Base-by-base conservation (phyloP, 1,140 invertebrate species). In the Lordiphosa stackelbergi region DNA sequence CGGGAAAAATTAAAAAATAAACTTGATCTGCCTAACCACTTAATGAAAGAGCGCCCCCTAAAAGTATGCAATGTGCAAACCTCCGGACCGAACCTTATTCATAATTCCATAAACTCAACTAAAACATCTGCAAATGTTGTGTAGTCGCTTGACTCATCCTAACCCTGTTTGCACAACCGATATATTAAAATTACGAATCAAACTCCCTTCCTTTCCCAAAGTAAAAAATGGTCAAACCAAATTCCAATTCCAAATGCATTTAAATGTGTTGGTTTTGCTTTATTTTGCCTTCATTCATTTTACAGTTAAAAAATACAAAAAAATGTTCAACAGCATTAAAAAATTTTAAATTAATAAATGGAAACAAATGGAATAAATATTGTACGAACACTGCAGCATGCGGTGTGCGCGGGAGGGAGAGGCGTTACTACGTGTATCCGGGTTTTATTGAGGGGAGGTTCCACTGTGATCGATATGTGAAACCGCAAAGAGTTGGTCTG, bases 291-390 rank as follows among this genome's bases (percentile, higher is more conserved):
- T 83, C 61, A 75, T 83, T 31, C 53, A 55, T 69, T 81, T 55
- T 79, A 73, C 69, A 79, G 58, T 78, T 46, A 46, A 31, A 31
- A 46, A 46, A 34, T 46, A 46, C 43, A 78, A 68, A 52, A 74
- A 60, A 68, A 53, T 60, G 66, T 79, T 73, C 55, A 73, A 74
- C 74, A 73, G 69, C 69, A 73, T 34, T 46, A 46, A 77, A 56
- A 73, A 78, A 66, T 61, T 62, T 69, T 81, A 81, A 72, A 81
- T 69, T 63, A 77, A 63, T 52, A 73, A 64, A 81, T 71, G 63
- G 73, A 77, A 83, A 77, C 57, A 77, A 84, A 69, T 53, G 73
- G 74, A 83, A 83, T 83, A 83, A 83, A 83, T 83, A 83, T 84
- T 73, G 60, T 83, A 66, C 69, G 71, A 77, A 83, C 75, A 68